Evolutionary conservation across 2,888 invertebrate genomes (phyloP).

Genomic region (Drosophila paranaensis): DNA sequence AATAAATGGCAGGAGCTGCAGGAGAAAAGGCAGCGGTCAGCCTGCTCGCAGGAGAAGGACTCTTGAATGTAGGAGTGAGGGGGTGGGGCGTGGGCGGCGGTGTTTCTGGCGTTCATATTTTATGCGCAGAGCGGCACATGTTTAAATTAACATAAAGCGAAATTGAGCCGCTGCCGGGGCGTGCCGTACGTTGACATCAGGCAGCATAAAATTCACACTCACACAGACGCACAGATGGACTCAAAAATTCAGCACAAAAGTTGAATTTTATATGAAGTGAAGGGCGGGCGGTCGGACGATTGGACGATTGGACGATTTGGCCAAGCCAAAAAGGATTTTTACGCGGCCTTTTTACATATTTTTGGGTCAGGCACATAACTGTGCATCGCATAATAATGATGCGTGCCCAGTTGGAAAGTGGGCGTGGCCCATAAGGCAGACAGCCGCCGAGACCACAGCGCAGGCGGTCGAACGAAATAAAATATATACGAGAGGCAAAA

Average conservation of each 20-base stretch:
- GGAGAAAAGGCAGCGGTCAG: slow-evolving; percentile 33
- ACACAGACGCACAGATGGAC: slow-evolving; percentile 45
- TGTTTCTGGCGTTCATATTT: slow-evolving; percentile 67
- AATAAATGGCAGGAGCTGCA: slow-evolving; percentile 59
- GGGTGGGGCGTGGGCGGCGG: neutral
- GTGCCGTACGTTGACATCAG: slow-evolving; percentile 72
- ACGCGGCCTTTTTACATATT: slow-evolving; percentile 76
- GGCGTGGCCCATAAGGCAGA: slow-evolving; percentile 24
- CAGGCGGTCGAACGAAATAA: slow-evolving; percentile 48
- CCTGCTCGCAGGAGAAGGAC: slow-evolving; percentile 10
- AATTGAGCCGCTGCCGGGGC: slow-evolving; percentile 74
- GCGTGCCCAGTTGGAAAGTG: slow-evolving; percentile 46
- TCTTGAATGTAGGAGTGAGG: neutral
- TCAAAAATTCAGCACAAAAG: slow-evolving; percentile 77
- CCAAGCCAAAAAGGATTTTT: slow-evolving; percentile 70
- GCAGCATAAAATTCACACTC: slow-evolving; percentile 62
- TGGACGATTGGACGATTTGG: slow-evolving; percentile 55
- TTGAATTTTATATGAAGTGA: slow-evolving; percentile 69
- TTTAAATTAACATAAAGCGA: slow-evolving; percentile 81
- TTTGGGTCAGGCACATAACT: slow-evolving; percentile 78
- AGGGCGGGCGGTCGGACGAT: slow-evolving; percentile 16
- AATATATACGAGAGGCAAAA: neutral
- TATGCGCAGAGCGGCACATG: slow-evolving; percentile 81
- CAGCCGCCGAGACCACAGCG: slow-evolving; percentile 41
- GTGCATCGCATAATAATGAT: slow-evolving; percentile 81